phyloP scores from a whole-genome alignment of 2,888 invertebrate species.

The Bugulina stolonifera region DNA sequence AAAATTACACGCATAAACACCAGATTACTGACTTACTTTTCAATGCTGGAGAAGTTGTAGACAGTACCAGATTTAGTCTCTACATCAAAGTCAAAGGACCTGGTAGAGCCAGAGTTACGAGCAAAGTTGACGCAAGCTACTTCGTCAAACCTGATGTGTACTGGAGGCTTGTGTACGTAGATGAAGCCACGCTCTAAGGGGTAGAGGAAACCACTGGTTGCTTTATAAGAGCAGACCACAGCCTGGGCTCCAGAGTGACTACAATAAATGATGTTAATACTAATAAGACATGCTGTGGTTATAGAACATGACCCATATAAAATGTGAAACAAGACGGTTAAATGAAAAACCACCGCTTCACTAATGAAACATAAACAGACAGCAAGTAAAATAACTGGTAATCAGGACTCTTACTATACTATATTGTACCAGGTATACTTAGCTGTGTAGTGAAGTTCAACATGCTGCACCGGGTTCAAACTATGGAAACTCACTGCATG shows the following conservation, averaged over 20 bases:
- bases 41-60: slow-evolving; percentile 94
- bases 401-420: too few relatives aligned
- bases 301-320: too few relatives aligned
- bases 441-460: too few relatives aligned
- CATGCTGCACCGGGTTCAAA: too few relatives aligned
- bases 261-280: slow-evolving; percentile 31
- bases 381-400: too few relatives aligned
- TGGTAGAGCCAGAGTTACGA: slow-evolving; percentile 74
- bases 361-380: too few relatives aligned
- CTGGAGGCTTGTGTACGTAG: slow-evolving; percentile 95
- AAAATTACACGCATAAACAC: too few relatives aligned
- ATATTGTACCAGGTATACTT: too few relatives aligned
- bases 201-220: slow-evolving; percentile 92
- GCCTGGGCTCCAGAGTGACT: slow-evolving; percentile 80
- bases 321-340: too few relatives aligned
- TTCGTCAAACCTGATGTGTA: slow-evolving; percentile 96
- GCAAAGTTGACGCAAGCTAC: slow-evolving; percentile 90
- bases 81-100: slow-evolving; percentile 58
- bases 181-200: slow-evolving; percentile 96
- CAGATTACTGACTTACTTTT: slow-evolving; percentile 72
- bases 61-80: slow-evolving; percentile 79
- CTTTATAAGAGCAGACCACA: slow-evolving; percentile 92
- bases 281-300: too few relatives aligned
- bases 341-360: too few relatives aligned
- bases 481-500: too few relatives aligned